Percentiles rank a stretch among this genome's conserved stretches.
Conservation (phyloP, 1,140 invertebrate genomes). For the Oryctes rhinoceros region DNA sequence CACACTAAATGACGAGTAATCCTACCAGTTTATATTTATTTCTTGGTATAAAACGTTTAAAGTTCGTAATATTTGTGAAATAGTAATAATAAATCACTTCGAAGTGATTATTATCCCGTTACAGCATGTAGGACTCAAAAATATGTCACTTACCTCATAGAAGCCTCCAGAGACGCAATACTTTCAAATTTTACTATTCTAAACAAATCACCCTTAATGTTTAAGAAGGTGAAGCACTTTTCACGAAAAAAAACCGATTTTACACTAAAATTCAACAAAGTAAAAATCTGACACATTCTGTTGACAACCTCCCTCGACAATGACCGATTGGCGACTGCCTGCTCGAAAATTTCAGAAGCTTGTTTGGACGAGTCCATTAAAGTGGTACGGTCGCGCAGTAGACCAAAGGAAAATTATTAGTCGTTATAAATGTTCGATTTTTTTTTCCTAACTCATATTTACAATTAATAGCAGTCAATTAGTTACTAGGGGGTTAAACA, state of each 20-base stretch:
- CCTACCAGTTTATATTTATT: not conserved
- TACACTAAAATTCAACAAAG: conserved; percentile 58
- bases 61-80: conserved; percentile 8
- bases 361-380: conserved; percentile 59
- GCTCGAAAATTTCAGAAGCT: conserved; percentile 59
- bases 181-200: conserved; percentile 47
- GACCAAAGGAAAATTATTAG: not conserved
- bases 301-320: conserved; percentile 56
- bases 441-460: not conserved
- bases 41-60: not conserved
- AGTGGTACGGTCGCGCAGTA: conserved; percentile 48
- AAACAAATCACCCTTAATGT: conserved; percentile 48
- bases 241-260: conserved; percentile 52
- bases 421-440: not conserved
- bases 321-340: conserved; percentile 61
- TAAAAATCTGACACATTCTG: conserved; percentile 61
- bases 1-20: conserved; percentile 33
- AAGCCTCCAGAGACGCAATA: conserved; percentile 51
- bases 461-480: not conserved
- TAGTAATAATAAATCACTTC: not conserved
- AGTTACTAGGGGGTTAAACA: not conserved
- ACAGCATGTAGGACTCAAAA: conserved; percentile 47
- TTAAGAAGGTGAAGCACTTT: conserved; percentile 49
- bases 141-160: conserved; percentile 60
- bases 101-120: conserved; percentile 3